phyloP scores from a whole-genome alignment of 2,797 vertebrate species.

The Protonibea diacanthus region DNA sequence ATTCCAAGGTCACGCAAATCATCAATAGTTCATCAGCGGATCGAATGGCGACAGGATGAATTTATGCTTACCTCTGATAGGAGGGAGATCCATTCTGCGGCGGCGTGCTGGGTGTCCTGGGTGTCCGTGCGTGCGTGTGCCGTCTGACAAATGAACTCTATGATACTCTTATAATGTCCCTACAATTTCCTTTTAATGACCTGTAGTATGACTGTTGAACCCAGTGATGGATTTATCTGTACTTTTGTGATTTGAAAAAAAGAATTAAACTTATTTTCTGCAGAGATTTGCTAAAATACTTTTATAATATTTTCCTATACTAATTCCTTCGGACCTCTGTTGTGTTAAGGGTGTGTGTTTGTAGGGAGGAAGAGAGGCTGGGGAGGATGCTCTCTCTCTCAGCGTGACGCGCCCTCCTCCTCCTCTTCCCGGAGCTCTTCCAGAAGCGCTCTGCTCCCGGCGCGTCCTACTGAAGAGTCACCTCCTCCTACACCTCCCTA shows the following conservation, averaged over 20 bases:
- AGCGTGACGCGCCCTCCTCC: slow-evolving; percentile 53
- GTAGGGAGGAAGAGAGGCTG: slow-evolving; percentile 25
- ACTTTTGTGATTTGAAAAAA: background rate
- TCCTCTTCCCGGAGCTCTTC: slow-evolving; percentile 58
- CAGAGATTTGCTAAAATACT: background rate
- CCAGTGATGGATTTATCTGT: background rate
- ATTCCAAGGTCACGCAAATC: slow-evolving; percentile 59
- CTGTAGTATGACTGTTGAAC: background rate
- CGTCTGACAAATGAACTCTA: background rate
- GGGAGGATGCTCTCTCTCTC: slow-evolving; percentile 62
- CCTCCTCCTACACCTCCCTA: slow-evolving; percentile 51
- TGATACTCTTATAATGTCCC: background rate
- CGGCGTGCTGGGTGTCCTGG: slow-evolving; percentile 54
- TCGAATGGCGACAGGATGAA: slow-evolving; percentile 47
- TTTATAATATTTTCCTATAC: background rate
- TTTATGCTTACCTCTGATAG: slow-evolving; percentile 82
- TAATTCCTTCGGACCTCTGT: background rate
- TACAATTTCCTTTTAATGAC: background rate
- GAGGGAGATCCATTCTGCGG: slow-evolving; percentile 83
- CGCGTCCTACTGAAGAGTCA: slow-evolving; percentile 61
- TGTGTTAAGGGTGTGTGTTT: slow-evolving; percentile 39
- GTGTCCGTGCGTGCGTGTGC: slow-evolving; percentile 21
- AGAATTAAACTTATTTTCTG: slow-evolving; percentile 9
- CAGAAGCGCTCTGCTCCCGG: slow-evolving; percentile 53
- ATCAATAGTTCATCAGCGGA: slow-evolving; percentile 58